Conservation (phyloP, 2,797 vertebrate genomes). For the Pipistrellus pygmaeus region DNA sequence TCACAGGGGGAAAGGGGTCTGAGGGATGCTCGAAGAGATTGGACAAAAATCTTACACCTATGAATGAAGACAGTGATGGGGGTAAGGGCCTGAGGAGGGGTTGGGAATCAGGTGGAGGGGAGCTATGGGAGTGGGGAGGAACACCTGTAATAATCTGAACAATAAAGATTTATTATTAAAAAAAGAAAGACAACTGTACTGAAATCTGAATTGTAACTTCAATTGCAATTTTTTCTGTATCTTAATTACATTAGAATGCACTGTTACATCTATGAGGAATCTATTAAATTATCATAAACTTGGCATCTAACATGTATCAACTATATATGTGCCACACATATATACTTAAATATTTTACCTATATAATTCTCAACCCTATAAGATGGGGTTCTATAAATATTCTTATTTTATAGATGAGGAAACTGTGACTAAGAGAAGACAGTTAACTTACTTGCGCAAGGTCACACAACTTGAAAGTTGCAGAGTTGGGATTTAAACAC, state of each 20-base stretch:
- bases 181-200: not conserved
- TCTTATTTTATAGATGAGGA: conserved; percentile 5
- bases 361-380: not conserved
- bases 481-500: conserved; percentile 36
- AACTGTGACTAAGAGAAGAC: not conserved
- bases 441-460: not conserved
- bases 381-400: conserved; percentile 12
- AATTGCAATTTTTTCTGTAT: conserved; percentile 11
- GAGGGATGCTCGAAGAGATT: too few species aligned
- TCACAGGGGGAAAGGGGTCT: too few species aligned
- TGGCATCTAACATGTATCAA: not conserved
- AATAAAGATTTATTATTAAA: too few species aligned
- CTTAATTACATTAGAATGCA: conserved; percentile 38
- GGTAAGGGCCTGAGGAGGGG: too few species aligned
- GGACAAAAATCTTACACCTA: too few species aligned
- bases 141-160: too few species aligned
- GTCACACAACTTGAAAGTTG: conserved; percentile 9
- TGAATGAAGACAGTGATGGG: too few species aligned
- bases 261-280: not conserved
- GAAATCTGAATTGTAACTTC: conserved; percentile 37
- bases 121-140: too few species aligned
- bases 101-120: too few species aligned
- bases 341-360: not conserved
- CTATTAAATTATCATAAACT: conserved; percentile 43
- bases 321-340: conserved; percentile 7